A percentile compares a stretch with the other conserved stretches of the same genome.
Conservation (phyloP, 1,140 invertebrate genomes). For the Gonioctena quinquepunctata region DNA sequence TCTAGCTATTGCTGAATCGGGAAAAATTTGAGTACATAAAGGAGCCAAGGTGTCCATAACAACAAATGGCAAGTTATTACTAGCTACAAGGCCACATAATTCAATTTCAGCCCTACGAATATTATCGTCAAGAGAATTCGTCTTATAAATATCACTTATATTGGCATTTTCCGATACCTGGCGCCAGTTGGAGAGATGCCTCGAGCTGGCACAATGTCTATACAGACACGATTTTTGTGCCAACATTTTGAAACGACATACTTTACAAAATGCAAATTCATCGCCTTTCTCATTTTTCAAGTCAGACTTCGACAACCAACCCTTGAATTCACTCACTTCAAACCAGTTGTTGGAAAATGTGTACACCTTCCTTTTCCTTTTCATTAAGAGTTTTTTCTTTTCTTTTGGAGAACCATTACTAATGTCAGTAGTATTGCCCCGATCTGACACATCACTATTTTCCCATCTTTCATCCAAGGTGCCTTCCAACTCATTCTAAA, state of each 20-base stretch:
- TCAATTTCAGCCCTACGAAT: constrained; percentile 19
- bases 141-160: not conserved
- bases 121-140: not conserved
- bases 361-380: not conserved
- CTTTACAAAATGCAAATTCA: constrained; percentile 3
- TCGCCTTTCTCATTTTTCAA: not conserved
- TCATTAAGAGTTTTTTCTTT: no score
- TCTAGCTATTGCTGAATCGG: constrained; percentile 20
- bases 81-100: constrained; percentile 11
- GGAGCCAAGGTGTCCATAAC: constrained; percentile 13
- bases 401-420: no score
- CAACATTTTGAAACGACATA: not conserved
- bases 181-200: not conserved
- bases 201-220: not conserved
- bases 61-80: constrained; percentile 20
- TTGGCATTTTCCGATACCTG: not conserved
- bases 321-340: not conserved
- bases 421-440: no score
- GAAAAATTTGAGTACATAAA: constrained; percentile 12
- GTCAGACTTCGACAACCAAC: constrained; percentile 4
- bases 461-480: no score
- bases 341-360: not conserved
- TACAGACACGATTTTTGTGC: not conserved
- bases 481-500: no score
- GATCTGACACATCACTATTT: no score